Evolutionary conservation across 1,140 invertebrate species (phyloP).

Genomic region (Caenorhabditis briggsae): DNA sequence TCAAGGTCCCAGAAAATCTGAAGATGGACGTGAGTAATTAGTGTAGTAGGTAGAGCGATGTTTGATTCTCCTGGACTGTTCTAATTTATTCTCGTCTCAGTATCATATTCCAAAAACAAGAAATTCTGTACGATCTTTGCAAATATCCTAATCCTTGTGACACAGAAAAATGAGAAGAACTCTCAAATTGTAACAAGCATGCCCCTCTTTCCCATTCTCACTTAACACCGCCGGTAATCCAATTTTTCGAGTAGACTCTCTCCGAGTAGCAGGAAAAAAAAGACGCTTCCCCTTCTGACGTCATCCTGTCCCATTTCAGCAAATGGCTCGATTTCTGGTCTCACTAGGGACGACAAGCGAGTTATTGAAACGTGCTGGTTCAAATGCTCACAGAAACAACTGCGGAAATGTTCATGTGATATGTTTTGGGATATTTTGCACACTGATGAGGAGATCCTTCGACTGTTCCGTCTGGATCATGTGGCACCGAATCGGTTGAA

Average conservation of each 20-base stretch:
- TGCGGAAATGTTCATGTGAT: conserved; percentile 52
- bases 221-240: conserved; percentile 50
- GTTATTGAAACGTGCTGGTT: conserved; percentile 61
- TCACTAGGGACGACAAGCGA: conserved; percentile 60
- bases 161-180: conserved; percentile 34
- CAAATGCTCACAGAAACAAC: conserved; percentile 61
- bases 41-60: too few species aligned
- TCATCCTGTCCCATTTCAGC: conserved; percentile 40
- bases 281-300: background rate
- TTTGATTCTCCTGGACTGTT: too few species aligned
- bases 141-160: background rate
- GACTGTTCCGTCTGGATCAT: conserved; percentile 53
- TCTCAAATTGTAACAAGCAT: conserved; percentile 5
- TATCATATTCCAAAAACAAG: too few species aligned
- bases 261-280: background rate
- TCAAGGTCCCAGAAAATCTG: conserved; percentile 29
- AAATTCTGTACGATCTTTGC: background rate
- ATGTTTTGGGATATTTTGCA: conserved; percentile 61
- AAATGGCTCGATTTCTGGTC: conserved; percentile 61
- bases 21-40: conserved; percentile 19
- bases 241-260: conserved; percentile 50
- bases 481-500: conserved; percentile 35
- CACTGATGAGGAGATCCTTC: conserved; percentile 55
- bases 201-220: background rate
- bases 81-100: too few species aligned